phyloP scores from a whole-genome alignment of 2,888 invertebrate species.

The Netelia fuscicornis region DNA sequence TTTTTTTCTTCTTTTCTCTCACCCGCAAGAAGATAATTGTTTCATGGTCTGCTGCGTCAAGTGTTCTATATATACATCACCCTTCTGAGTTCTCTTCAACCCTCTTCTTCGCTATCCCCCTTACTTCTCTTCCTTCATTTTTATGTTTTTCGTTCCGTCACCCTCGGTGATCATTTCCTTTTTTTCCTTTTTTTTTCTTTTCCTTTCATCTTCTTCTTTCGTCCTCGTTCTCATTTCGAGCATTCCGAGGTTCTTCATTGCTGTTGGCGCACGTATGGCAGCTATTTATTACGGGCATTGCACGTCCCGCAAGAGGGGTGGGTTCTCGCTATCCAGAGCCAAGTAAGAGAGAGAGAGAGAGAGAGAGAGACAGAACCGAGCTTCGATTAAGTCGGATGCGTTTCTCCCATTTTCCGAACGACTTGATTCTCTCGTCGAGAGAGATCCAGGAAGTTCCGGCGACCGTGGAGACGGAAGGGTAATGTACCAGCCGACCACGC shows the following conservation, averaged over 20 bases:
- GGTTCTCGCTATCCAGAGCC: background rate
- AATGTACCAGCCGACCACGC: slow-evolving; percentile 4
- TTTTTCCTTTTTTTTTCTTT: background rate
- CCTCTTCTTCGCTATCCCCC: slow-evolving; percentile 26
- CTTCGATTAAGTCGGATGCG: slow-evolving; percentile 49
- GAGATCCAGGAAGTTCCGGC: slow-evolving; percentile 14
- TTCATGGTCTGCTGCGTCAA: slow-evolving; percentile 2
- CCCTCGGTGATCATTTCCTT: slow-evolving; percentile 6
- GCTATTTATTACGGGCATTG: slow-evolving; percentile 52
- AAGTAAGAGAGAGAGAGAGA: background rate
- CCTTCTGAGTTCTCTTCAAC: slow-evolving; percentile 18
- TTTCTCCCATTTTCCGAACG: slow-evolving; percentile 49
- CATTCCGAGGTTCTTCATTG: slow-evolving; percentile 9
- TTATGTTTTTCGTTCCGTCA: slow-evolving; percentile 1
- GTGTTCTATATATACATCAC: background rate
- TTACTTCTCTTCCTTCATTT: slow-evolving; percentile 23
- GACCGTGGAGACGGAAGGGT: background rate
- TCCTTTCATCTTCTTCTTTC: background rate
- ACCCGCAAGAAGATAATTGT: background rate
- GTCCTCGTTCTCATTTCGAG: slow-evolving; percentile 37
- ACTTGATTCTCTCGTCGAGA: slow-evolving; percentile 26
- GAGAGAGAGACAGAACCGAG: background rate
- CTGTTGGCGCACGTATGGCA: slow-evolving; percentile 22
- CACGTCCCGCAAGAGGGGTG: slow-evolving; percentile 22
- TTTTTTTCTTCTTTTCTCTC: background rate